Base-by-base conservation (phyloP, 2,797 vertebrate genomes). In the Rhinophrynus dorsalis region DNA sequence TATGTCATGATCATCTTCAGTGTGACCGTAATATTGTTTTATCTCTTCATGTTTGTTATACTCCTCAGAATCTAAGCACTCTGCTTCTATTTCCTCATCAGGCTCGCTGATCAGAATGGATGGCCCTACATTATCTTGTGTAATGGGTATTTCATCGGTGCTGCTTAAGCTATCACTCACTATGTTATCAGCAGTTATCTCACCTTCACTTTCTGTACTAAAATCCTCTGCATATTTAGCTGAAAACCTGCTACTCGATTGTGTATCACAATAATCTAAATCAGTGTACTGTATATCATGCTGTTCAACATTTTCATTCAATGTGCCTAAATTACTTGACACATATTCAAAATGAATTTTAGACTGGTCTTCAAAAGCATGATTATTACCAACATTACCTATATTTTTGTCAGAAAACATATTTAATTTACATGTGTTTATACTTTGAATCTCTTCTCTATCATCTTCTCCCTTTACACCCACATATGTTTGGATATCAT, bases 61-160 rank as follows among this genome's bases (percentile, higher is more conserved):
- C 32, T 69, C 77, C 74, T 81, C 75, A 57, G 60, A 62, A 38
- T 75, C 82, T 77, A 86, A 84, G 47, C 85, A 84, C 67, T 45
- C 60, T 68, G 77, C 62, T 68, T 74, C 65, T n/a, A 21, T 18
- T 65, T 80, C 83, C 73, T 85, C 65, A 1, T 13, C 35, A 60
- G 80, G 33, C 23, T 83, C 79, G 55, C 57, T 87, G 63, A 77
- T 76, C 51, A 82, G 85, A 80, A 80, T 77, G 7, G 48, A 76
- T 66, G 84, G 76, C 50, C 72, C 74, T 21, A n/a, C 24, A 29
- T 55, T 51, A 27, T 18, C 7, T 7, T 33, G 17, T 15, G 38
- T 11, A 42, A 32, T 37, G n/a, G 45, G 6, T 10, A 13, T 11
- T 9, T 75, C 75, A 45, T 64, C 69, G 57, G 1, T 12, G 50